Conservation (phyloP, 2,797 vertebrate species). For the Peromyscus melanophrys region DNA sequence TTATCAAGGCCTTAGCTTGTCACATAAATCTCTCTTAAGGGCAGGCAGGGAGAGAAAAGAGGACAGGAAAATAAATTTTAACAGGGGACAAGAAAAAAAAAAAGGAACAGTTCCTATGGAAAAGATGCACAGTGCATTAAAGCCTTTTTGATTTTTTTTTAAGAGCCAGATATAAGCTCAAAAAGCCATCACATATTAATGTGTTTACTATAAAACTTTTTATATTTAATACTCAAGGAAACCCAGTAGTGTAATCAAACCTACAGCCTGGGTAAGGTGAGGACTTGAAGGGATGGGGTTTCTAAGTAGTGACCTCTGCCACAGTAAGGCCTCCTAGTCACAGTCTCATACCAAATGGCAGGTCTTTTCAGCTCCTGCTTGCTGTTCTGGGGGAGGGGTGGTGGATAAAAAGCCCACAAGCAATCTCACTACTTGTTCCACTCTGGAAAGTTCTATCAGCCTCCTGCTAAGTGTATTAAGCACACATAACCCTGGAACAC, state of each 20-base stretch:
- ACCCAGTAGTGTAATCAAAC: neutral
- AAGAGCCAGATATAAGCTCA: neutral
- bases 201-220: constrained; percentile 54
- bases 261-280: neutral
- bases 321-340: neutral
- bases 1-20: neutral
- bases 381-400: neutral
- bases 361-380: neutral
- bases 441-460: neutral
- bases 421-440: neutral
- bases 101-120: neutral
- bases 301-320: neutral
- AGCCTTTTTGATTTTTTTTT: neutral
- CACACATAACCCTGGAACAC: neutral
- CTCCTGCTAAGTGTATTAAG: neutral
- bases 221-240: constrained; percentile 15
- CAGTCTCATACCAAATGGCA: neutral
- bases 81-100: constrained; percentile 19
- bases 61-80: constrained; percentile 25
- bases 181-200: constrained; percentile 3
- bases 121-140: neutral
- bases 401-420: neutral
- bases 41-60: constrained; percentile 24
- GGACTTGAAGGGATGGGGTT: neutral
- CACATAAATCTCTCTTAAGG: neutral